Evolutionary conservation across 1,140 invertebrate species (phyloP).

Genomic region (Aphaenogaster ashmeadi): DNA sequence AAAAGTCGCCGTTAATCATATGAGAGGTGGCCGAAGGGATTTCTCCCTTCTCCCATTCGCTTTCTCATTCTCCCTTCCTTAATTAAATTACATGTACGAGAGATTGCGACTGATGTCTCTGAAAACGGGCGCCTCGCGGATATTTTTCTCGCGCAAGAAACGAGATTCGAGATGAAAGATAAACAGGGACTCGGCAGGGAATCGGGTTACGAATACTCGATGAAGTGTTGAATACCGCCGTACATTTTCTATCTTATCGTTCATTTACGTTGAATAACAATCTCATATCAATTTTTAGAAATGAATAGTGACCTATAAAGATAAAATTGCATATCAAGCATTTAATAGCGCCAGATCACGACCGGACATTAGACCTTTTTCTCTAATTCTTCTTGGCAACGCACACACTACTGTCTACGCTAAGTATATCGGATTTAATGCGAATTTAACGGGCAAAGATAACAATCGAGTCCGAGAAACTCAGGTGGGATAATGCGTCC

Average conservation of each 20-base stretch:
- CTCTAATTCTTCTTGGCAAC: background rate
- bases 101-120: background rate
- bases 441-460: background rate
- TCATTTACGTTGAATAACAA: background rate
- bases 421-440: background rate
- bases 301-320: background rate
- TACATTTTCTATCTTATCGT: background rate
- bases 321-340: background rate
- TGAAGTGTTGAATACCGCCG: constrained; percentile 7
- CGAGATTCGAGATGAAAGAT: constrained; percentile 51
- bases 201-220: constrained; percentile 1
- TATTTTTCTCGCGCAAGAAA: constrained; percentile 55
- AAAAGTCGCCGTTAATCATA: constrained; percentile 46
- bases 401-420: background rate
- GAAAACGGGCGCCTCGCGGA: constrained; percentile 31
- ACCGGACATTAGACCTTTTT: background rate
- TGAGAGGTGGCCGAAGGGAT: background rate
- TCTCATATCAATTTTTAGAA: constrained; percentile 7
- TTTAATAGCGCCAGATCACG: background rate
- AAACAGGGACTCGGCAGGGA: constrained; percentile 29
- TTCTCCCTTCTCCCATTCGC: background rate
- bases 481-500: constrained; percentile 1
- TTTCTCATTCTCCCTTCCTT: constrained; percentile 9
- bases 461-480: constrained; percentile 37
- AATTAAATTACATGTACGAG: constrained; percentile 50